Evolutionary conservation across 2,888 invertebrate genomes (phyloP).

Genomic region (Tipula helvola): DNA sequence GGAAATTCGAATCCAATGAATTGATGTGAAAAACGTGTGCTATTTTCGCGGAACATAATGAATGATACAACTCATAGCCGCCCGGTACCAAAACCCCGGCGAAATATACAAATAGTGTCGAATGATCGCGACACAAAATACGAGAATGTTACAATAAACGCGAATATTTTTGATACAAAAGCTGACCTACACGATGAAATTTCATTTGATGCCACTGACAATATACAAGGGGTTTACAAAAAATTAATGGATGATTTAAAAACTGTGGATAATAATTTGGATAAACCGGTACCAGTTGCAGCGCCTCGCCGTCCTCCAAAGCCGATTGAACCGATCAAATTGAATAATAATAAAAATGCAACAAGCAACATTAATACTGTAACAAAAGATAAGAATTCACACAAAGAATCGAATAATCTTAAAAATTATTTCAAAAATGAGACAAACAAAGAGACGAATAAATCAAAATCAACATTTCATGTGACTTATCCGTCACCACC

Average conservation of each 20-base stretch:
- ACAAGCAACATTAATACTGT: neutral
- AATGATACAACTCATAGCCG: slow-evolving; percentile 15
- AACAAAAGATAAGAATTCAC: neutral
- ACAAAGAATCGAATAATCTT: neutral
- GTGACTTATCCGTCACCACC: neutral
- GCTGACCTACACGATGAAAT: neutral
- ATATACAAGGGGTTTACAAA: neutral
- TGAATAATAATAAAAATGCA: neutral
- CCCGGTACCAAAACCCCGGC: slow-evolving; percentile 32
- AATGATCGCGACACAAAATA: slow-evolving; percentile 27
- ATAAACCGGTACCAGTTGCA: neutral
- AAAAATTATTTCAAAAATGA: neutral
- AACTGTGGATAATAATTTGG: neutral
- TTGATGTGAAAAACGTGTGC: neutral
- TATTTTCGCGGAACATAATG: neutral
- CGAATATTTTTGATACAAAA: neutral
- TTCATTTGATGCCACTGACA: neutral
- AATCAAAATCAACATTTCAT: neutral
- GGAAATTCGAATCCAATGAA: neutral
- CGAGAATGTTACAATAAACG: slow-evolving; percentile 25
- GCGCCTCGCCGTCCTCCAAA: neutral
- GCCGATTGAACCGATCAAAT: neutral
- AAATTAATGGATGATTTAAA: neutral
- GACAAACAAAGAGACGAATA: neutral
- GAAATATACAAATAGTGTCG: slow-evolving; percentile 21